Percentiles rank a stretch among this genome's conserved stretches.
These are phyloP conservation scores for Myotis yumanensis DNA, from an alignment of 2,113 vertebrate genomes.

Conservation along the genomic window DNA sequence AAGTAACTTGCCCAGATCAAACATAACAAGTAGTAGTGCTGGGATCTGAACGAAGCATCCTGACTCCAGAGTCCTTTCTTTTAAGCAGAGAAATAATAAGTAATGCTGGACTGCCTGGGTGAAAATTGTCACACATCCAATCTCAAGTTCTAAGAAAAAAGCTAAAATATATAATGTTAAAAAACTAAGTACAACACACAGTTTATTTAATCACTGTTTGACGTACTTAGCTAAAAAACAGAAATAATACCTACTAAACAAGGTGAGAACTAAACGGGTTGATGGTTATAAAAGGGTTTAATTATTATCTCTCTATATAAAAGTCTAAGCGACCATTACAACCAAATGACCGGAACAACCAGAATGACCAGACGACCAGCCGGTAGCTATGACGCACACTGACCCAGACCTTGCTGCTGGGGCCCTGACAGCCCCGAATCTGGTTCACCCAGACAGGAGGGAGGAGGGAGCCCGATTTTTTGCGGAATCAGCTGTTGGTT, in stretches of 20 bases:
- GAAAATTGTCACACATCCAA: background rate
- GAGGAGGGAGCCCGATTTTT: too few relatives aligned
- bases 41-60: background rate
- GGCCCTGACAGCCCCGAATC: too few relatives aligned
- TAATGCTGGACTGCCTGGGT: background rate
- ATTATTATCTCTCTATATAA: background rate
- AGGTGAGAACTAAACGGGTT: background rate
- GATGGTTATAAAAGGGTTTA: background rate
- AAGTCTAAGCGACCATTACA: too few relatives aligned
- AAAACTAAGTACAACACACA: background rate
- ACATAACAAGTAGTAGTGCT: background rate
- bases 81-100: background rate
- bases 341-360: too few relatives aligned
- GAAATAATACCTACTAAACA: background rate
- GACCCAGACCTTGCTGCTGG: too few relatives aligned
- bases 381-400: too few relatives aligned
- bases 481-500: too few relatives aligned
- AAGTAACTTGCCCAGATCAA: background rate
- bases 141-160: conserved; percentile 14
- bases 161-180: background rate
- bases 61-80: background rate
- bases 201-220: background rate
- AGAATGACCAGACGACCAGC: too few relatives aligned
- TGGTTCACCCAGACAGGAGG: too few relatives aligned
- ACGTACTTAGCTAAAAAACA: background rate